These are phyloP conservation scores for Pristionchus pacificus DNA, from an alignment of 1,140 invertebrate genomes.

Conservation along the genomic window DNA sequence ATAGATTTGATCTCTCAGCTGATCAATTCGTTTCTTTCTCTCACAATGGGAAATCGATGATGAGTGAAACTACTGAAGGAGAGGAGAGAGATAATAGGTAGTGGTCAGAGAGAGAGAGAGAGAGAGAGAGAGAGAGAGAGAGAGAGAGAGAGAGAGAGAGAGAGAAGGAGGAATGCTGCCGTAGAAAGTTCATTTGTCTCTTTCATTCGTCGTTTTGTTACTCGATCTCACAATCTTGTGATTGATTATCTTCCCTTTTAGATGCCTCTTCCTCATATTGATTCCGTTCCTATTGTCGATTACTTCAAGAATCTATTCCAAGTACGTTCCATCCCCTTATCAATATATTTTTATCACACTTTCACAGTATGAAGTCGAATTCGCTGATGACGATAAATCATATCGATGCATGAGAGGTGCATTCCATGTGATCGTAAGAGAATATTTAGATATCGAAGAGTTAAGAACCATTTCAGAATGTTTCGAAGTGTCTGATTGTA, in stretches of 20 bases:
- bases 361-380: slow-evolving; percentile 14
- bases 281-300: background rate
- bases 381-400: background rate
- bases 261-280: too few species aligned
- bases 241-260: too few species aligned
- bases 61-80: too few species aligned
- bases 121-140: background rate
- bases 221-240: too few species aligned
- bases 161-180: background rate
- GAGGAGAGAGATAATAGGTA: too few species aligned
- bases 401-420: slow-evolving; percentile 11
- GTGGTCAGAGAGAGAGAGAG: too few species aligned
- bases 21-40: too few species aligned
- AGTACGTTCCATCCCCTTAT: background rate
- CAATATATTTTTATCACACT: slow-evolving; percentile 6
- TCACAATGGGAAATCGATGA: too few species aligned
- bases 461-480: slow-evolving; percentile 11
- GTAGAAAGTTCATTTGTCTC: background rate
- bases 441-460: background rate
- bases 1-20: too few species aligned
- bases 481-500: slow-evolving; percentile 1
- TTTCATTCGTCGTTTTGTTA: background rate
- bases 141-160: background rate
- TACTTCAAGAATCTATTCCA: background rate
- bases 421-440: slow-evolving; percentile 14